These are phyloP conservation scores for Agrochola lota DNA, from an alignment of 2,888 invertebrate genomes.

Conservation along the genomic window DNA sequence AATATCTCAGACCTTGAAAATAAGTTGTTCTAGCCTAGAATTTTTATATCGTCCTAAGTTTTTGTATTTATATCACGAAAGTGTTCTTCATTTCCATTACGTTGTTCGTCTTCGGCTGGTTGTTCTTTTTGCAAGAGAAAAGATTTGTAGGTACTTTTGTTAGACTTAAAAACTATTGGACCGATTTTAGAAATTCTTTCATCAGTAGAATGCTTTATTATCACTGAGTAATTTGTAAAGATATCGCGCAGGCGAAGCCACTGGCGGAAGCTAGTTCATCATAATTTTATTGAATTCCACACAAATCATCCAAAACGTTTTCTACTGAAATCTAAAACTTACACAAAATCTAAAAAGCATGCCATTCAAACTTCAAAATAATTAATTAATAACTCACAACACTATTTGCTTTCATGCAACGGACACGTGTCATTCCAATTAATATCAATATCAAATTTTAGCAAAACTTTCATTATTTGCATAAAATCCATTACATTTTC, in stretches of 20 bases:
- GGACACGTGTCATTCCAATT: slow-evolving; percentile 27
- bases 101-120: not conserved
- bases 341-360: not conserved
- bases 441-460: slow-evolving; percentile 12
- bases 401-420: slow-evolving; percentile 14
- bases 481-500: slow-evolving; percentile 37
- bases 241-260: too few relatives aligned
- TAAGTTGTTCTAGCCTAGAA: slow-evolving; percentile 2
- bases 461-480: slow-evolving; percentile 15
- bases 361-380: not conserved
- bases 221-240: too few relatives aligned
- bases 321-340: not conserved
- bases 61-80: not conserved
- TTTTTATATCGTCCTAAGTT: not conserved
- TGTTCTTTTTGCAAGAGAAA: not conserved
- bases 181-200: too few relatives aligned
- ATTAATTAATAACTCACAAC: not conserved
- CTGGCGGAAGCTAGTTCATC: too few relatives aligned
- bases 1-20: not conserved
- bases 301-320: not conserved
- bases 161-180: too few relatives aligned
- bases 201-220: too few relatives aligned
- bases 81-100: not conserved
- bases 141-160: too few relatives aligned
- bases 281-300: not conserved